phyloP scores from a whole-genome alignment of 1,140 invertebrate species.

The Thaumetopoea pityocampa region DNA sequence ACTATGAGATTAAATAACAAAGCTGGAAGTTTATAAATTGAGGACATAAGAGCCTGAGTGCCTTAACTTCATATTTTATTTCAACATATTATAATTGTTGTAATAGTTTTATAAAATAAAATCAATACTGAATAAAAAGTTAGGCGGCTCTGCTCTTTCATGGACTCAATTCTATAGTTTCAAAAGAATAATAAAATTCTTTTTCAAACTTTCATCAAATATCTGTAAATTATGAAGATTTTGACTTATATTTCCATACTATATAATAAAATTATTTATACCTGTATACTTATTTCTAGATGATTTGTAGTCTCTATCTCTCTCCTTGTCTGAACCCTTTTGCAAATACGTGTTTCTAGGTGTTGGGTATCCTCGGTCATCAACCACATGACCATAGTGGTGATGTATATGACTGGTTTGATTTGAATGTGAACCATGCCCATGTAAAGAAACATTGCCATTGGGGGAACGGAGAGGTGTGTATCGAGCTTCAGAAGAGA shows the following conservation, averaged over 20 bases:
- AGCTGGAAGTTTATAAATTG: too few species aligned
- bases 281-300: slow-evolving; percentile 85
- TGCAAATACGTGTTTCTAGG: slow-evolving; percentile 87
- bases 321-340: slow-evolving; percentile 90
- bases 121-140: too few species aligned
- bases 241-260: not conserved
- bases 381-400: slow-evolving; percentile 82
- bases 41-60: too few species aligned
- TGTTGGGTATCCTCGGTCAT: slow-evolving; percentile 74
- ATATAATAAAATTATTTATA: slow-evolving; percentile 20
- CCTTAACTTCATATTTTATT: too few species aligned
- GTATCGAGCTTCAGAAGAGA: slow-evolving; percentile 61
- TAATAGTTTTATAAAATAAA: too few species aligned
- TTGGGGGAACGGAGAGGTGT: slow-evolving; percentile 64
- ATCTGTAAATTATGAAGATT: too few species aligned
- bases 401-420: slow-evolving; percentile 80
- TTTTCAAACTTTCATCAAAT: not conserved
- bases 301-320: slow-evolving; percentile 93
- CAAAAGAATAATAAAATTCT: too few species aligned
- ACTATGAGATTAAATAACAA: too few species aligned
- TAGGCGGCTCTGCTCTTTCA: too few species aligned
- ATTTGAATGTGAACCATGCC: slow-evolving; percentile 82
- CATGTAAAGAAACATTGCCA: slow-evolving; percentile 62
- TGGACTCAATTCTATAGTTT: too few species aligned
- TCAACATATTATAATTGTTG: too few species aligned